Base-by-base conservation (phyloP, 2,797 vertebrate genomes). In the Parambassis ranga region DNA sequence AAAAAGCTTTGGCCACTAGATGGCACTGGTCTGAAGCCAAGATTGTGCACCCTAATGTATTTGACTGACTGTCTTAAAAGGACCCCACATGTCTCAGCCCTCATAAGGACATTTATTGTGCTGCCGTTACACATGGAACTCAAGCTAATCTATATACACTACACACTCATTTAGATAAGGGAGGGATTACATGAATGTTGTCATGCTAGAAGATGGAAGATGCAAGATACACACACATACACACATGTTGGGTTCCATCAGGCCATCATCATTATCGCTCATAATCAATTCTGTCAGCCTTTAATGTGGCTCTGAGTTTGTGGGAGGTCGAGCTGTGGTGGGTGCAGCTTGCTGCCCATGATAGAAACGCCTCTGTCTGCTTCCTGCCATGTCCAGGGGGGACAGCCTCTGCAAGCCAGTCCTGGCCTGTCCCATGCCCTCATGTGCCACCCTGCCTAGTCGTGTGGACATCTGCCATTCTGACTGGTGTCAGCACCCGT, bases 401-500 rank as follows among this genome's bases (percentile, higher is more conserved):
- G 83, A 89, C 85, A 84, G 81, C 61, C 49, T 66, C 58, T 79
- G 73, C 58, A 64, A 78, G 77, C 66, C 77, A 55, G 61, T 60
- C 73, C 49, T 47, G 67, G 75, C 82, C 71, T 52, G 72, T 69
- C 77, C 87, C 6, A 10, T 86, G 81, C 77, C 88, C 89, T 81
- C 82, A 72, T 79, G 80, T 81, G 83, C 84, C 82, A 79, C 78
- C 79, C 81, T 89, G 87, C 86, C 83, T 76, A 78, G 76, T 89
- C 77, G 78, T 81, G 85, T 90, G 89, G 89, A 88, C 91, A 91
- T 92, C 90, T 91, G 90, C 87, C 89, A 90, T 88, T 89, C 89
- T 89, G 89, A 91, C 87, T 89, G 66, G 69, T 87, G 90, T 91
- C 89, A 90, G 69, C 58, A 50, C 66, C 70, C 59, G 62, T 89